A percentile compares a stretch with the other conserved stretches of the same genome.
Evolutionary conservation across 1,140 invertebrate genomes (phyloP).

Genomic region (Cryptotermes secundus): DNA sequence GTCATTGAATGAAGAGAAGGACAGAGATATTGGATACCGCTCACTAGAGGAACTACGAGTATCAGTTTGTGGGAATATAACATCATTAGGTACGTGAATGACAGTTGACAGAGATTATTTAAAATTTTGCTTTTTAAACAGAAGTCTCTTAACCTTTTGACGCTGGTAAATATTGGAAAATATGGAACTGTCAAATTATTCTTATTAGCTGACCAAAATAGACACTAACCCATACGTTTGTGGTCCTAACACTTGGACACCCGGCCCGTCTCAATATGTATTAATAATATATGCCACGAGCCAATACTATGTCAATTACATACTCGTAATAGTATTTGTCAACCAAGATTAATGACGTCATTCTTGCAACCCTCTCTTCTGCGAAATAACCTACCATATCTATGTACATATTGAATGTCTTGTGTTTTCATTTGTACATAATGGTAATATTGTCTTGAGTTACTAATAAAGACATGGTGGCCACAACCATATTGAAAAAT

Average conservation of each 20-base stretch:
- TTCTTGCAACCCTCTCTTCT: not conserved
- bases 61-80: no score
- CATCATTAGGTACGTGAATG: no score
- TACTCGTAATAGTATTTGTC: not conserved
- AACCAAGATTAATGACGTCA: conserved; percentile 8
- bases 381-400: not conserved
- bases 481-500: not conserved
- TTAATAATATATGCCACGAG: not conserved
- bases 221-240: no score
- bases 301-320: not conserved
- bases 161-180: no score
- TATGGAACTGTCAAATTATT: no score
- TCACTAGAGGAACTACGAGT: no score
- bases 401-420: conserved; percentile 6
- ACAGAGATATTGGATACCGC: no score
- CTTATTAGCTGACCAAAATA: no score
- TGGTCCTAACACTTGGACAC: no score
- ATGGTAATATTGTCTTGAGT: not conserved
- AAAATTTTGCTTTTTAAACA: no score
- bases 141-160: no score
- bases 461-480: not conserved
- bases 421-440: conserved; percentile 20
- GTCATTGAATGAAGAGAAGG: not conserved
- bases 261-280: not conserved
- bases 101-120: no score